Evolutionary conservation across 2,113 vertebrate species (phyloP).

Genomic region (Connochaetes taurinus): DNA sequence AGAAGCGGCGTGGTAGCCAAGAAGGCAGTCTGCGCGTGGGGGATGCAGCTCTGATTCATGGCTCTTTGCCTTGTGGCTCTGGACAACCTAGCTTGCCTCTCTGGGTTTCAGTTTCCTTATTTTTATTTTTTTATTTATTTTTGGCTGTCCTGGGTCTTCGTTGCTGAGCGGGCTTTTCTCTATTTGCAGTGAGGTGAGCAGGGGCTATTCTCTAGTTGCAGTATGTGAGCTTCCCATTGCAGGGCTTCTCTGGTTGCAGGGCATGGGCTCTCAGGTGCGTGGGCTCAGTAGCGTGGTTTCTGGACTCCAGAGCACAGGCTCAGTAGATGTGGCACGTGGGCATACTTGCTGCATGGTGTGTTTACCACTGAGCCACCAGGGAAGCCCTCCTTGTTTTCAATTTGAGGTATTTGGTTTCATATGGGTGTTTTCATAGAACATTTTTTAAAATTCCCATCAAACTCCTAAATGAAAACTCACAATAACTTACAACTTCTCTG

Average conservation of each 20-base stretch:
- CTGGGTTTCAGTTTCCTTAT: background rate
- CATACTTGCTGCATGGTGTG: background rate
- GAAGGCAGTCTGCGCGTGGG: accelerated
- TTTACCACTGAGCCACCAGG: background rate
- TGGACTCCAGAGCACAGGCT: background rate
- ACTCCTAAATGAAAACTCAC: background rate
- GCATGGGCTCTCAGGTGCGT: background rate
- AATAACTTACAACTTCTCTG: background rate
- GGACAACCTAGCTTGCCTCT: background rate
- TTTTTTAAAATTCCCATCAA: background rate
- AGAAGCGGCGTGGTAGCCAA: accelerated
- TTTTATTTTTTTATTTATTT: background rate
- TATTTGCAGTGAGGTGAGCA: background rate
- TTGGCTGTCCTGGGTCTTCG: background rate
- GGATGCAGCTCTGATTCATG: background rate
- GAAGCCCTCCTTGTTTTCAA: background rate
- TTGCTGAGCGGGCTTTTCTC: background rate
- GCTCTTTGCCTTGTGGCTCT: background rate
- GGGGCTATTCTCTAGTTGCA: background rate
- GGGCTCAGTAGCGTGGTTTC: background rate
- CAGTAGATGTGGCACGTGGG: background rate
- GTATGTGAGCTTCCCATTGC: background rate
- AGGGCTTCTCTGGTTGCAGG: background rate
- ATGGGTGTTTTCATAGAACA: background rate
- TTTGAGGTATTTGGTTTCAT: background rate